Evolutionary conservation across 35 echinoderm and acorn worm genomes (phyloP), one percentile per base, ranked within the genome.

Genomic region (Ophiothrix spiculata): DNA sequence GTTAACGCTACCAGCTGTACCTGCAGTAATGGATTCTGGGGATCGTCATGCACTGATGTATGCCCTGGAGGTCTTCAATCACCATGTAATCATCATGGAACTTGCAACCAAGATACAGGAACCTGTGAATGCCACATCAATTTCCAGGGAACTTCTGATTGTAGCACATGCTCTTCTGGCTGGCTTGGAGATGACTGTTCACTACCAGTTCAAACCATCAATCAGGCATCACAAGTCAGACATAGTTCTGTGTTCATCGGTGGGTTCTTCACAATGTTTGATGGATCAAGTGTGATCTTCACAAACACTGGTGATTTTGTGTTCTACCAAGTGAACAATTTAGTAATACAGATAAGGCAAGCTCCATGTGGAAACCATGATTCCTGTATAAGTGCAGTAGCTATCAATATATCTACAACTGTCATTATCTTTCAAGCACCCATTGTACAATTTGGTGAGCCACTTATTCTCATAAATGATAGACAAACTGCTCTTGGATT

Each of bases 151-250:
- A 64, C 78, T 76, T 75, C 60, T 17, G 77, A 36, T 17, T 97
- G 94, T 56, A 35, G 64, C 8, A 23, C 32, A 0, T 97, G 94
- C 87, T 77, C 86, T 21, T 16, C 60, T 35, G 94, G 90, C 4
- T 97, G 94, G 94, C 79, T 79, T 41, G 94, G 94, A 34, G 25
- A 36, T 77, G 90, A 97, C 46, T 97, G 94, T 40, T 97, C 90
- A 17, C 42, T 97, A 39, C 39, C 87, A 21, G 77, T 91, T 1
- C 75, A 54, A 49, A 45, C 69, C 25, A 32, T 75, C 6, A 35
- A 86, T 35, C 79, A 73, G 37, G 54, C 45, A 21, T 32, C 41
- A 25, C 33, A 39, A 32, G 76, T 64, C 1, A 39, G 74, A 77
- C 64, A 75, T 37, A 92, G 94, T 75, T 86, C 86, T 84, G 64